Evolutionary conservation across 2,113 vertebrate genomes (phyloP), one percentile per base, ranked within the genome.

Genomic region (Microcebus jonahi): DNA sequence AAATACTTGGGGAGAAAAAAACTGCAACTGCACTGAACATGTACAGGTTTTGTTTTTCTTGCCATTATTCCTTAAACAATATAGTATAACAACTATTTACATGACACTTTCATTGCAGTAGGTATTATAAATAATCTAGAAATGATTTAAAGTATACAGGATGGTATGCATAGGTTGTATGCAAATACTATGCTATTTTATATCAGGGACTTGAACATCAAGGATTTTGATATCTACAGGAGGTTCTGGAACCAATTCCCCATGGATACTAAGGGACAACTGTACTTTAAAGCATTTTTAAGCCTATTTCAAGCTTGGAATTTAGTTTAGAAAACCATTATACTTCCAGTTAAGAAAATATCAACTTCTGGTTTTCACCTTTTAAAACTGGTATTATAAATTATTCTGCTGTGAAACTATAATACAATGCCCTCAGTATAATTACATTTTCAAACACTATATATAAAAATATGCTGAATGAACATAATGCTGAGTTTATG

Each of bases 251-350:
- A 75, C 25, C 13, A 75, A 29, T 48, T 15, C 14, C 25, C 42
- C 14, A 48, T 4, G 73, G 42, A 75, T 15, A 48, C 42, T 18
- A 76, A 48, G 27, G 27, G 42, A 48, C 25, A 27, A 45, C 71
- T 73, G 27, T 48, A 48, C 73, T 27, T 68, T 71, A 59, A 73
- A 76, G 27, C 36, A 81, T 84, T 90, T 81, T 88, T 9, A 65
- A 70, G 31, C 4, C 14, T 20, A 68, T 73, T n/a, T 91, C 63
- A 82, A 59, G 25, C 29, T 88, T 14, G 14, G 50, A 79, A 94
- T 65, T 93, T 34, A 80, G 55, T 86, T 42, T 83, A 45, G 70
- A 95, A 95, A 96, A 91, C 27, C 3, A 68, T 77, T 39, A 39
- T 21, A 71, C 3, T 57, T 65, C 18, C 77, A n/a, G 55, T 39